phyloP scores from a whole-genome alignment of 2,888 invertebrate species.

The Rhagonycha fulva region DNA sequence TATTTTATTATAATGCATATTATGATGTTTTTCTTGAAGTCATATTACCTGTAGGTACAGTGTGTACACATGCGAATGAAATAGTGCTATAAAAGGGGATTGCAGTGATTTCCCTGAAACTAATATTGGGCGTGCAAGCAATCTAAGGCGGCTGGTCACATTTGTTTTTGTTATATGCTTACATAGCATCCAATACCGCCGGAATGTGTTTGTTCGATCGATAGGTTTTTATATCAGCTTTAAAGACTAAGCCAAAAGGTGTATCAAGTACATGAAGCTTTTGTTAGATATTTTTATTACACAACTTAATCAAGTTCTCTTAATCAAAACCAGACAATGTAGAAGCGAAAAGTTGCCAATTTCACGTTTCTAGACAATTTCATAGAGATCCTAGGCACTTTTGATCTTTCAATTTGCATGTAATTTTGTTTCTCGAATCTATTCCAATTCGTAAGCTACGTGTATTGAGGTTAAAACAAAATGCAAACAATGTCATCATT shows the following conservation, averaged over 20 bases:
- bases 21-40: conserved; percentile 14
- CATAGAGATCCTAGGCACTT: not conserved
- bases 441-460: too few relatives aligned
- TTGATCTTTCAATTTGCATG: not conserved
- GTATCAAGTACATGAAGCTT: conserved; percentile 8
- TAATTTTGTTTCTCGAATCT: too few relatives aligned
- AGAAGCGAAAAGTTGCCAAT: not conserved
- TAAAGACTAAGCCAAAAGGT: conserved; percentile 21
- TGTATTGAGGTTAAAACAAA: not conserved
- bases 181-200: conserved; percentile 49
- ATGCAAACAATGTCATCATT: not conserved
- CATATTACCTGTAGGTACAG: conserved; percentile 25
- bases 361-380: not conserved
- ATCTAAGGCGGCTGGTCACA: conserved; percentile 48
- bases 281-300: not conserved
- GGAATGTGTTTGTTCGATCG: conserved; percentile 48
- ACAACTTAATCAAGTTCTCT: not conserved
- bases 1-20: not conserved
- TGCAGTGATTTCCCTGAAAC: conserved; percentile 38
- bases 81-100: conserved; percentile 35
- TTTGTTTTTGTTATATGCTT: conserved; percentile 52
- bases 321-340: not conserved
- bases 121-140: conserved; percentile 49
- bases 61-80: conserved; percentile 22
- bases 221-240: conserved; percentile 38